These are phyloP conservation scores for Drepanosiphum platanoidis DNA, from an alignment of 2,888 invertebrate genomes.

Conservation along the genomic window DNA sequence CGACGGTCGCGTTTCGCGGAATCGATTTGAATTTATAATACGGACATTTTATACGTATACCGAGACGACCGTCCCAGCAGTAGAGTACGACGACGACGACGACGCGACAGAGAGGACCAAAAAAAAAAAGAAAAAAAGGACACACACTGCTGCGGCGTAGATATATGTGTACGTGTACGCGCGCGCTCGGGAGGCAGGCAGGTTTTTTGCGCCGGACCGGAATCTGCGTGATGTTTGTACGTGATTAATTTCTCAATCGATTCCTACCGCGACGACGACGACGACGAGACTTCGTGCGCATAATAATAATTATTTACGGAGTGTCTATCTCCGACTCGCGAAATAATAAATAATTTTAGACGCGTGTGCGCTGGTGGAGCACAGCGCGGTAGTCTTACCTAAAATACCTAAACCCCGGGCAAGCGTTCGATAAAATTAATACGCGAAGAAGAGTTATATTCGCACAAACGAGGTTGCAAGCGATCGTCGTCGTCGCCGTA, in stretches of 20 bases:
- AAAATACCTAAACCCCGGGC: too few species aligned
- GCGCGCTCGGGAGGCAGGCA: neutral
- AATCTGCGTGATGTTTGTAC: neutral
- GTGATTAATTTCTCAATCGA: constrained; percentile 54
- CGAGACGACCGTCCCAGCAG: too few species aligned
- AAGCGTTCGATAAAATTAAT: too few species aligned
- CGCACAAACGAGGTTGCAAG: too few species aligned
- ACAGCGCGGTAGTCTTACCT: neutral
- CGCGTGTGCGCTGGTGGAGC: neutral
- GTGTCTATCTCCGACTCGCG: neutral
- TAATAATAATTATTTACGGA: neutral
- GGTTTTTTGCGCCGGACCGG: constrained; percentile 38
- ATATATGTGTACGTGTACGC: neutral
- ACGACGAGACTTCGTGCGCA: neutral
- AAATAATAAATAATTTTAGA: neutral
- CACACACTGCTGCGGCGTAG: neutral
- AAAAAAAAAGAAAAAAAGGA: too few species aligned
- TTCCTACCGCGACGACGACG: neutral
- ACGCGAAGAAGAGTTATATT: too few species aligned
- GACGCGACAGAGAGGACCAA: too few species aligned
- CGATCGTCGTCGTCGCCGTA: too few species aligned
- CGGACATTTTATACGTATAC: too few species aligned
- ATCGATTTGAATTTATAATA: constrained; percentile 47
- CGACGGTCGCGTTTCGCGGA: neutral
- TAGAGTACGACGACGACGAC: too few species aligned